phyloP scores from a whole-genome alignment of 2,113 vertebrate genomes.

The Elephas maximus region DNA sequence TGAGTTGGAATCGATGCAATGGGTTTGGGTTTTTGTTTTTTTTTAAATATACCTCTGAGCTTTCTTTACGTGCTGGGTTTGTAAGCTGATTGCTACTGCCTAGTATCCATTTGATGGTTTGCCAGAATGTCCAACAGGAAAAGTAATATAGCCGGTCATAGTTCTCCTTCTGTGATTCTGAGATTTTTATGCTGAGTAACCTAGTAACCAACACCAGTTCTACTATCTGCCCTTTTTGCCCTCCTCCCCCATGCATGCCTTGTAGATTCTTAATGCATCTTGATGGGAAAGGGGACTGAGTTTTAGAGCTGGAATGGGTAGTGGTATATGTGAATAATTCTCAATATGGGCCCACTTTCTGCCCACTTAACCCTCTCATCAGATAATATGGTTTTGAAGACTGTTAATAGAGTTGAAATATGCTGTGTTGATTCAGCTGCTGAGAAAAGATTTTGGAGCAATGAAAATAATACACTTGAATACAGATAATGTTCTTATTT shows the following conservation, averaged over 20 bases:
- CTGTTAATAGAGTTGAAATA: slow-evolving; percentile 33
- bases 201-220: background rate
- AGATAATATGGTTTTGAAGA: slow-evolving; percentile 54
- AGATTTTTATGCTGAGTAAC: background rate
- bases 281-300: background rate
- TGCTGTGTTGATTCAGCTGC: background rate
- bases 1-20: too few species aligned
- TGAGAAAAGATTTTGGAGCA: slow-evolving; percentile 30
- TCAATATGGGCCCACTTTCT: background rate
- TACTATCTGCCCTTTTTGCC: background rate
- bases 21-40: too few species aligned
- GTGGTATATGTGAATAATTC: slow-evolving; percentile 9
- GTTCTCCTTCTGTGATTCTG: background rate
- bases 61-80: background rate
- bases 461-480: background rate
- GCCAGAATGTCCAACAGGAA: background rate
- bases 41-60: background rate
- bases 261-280: background rate
- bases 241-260: background rate
- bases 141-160: background rate
- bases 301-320: background rate
- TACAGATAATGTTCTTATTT: slow-evolving; percentile 32
- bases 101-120: background rate
- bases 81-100: background rate
- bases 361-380: background rate